A percentile compares a stretch with the other conserved stretches of the same genome.
Evolutionary conservation across 1,140 invertebrate species (phyloP).

Genomic region (Bicyclus anynana): DNA sequence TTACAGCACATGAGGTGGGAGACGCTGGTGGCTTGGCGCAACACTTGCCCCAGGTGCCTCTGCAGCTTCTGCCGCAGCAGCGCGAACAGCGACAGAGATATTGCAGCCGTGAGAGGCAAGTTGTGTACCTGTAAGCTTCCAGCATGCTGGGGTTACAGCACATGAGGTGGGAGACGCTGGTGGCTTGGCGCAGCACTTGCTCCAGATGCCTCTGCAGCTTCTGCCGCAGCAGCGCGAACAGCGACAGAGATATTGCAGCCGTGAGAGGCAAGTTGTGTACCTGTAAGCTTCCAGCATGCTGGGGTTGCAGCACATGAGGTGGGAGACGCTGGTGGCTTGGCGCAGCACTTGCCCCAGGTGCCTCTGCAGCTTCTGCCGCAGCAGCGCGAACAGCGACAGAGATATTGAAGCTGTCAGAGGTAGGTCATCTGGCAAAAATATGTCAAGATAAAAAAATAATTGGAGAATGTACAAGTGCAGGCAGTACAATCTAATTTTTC

Average conservation of each 20-base stretch:
- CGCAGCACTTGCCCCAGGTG: conserved; percentile 47
- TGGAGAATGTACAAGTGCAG: too few relatives aligned
- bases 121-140: conserved; percentile 64
- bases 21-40: conserved; percentile 54
- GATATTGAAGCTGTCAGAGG: conserved; percentile 61
- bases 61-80: conserved; percentile 51
- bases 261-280: conserved; percentile 63
- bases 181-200: conserved; percentile 47
- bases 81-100: conserved; percentile 57
- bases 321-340: conserved; percentile 57
- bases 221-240: conserved; percentile 52
- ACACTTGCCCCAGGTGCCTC: conserved; percentile 43
- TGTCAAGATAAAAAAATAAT: too few relatives aligned
- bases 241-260: conserved; percentile 54
- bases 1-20: conserved; percentile 61
- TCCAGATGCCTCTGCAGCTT: conserved; percentile 49
- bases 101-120: conserved; percentile 54
- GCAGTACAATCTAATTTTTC: too few relatives aligned
- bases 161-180: conserved; percentile 58
- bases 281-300: conserved; percentile 58
- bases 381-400: conserved; percentile 50
- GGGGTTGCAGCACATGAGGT: conserved; percentile 58
- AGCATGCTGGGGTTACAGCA: conserved; percentile 58
- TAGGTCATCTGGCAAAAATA: conserved; percentile 49
- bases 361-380: conserved; percentile 47